A percentile compares a stretch with the other conserved stretches of the same genome.
Evolutionary conservation across 2,888 invertebrate species (phyloP).

Genomic region (Stenodera caucasica): DNA sequence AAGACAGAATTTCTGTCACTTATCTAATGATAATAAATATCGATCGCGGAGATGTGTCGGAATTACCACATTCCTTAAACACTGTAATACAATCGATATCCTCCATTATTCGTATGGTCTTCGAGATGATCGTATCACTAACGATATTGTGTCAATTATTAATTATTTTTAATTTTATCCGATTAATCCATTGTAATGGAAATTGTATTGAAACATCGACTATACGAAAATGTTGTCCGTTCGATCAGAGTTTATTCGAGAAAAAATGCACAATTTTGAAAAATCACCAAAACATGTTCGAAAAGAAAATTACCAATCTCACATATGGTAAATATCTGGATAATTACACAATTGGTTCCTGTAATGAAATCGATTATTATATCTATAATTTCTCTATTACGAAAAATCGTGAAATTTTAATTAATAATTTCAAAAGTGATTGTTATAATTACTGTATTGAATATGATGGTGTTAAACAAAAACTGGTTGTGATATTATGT

Average conservation of each 20-base stretch:
- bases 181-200: background rate
- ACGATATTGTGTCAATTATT: background rate
- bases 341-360: background rate
- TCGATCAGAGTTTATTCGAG: background rate
- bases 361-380: background rate
- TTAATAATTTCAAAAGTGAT: background rate
- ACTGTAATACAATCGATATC: constrained; percentile 2
- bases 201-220: background rate
- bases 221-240: constrained; percentile 5
- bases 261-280: background rate
- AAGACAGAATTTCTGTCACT: background rate
- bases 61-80: background rate
- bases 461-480: background rate
- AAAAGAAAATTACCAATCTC: background rate
- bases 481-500: background rate
- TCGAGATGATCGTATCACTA: constrained; percentile 9
- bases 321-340: background rate
- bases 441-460: background rate
- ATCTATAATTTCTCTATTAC: background rate
- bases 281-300: background rate
- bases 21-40: background rate
- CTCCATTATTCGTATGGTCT: background rate
- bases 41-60: background rate
- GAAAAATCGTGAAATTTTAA: background rate
- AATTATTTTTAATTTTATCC: background rate